Conservation (phyloP, 2,888 invertebrate genomes). For the Calephelis perditalis region DNA sequence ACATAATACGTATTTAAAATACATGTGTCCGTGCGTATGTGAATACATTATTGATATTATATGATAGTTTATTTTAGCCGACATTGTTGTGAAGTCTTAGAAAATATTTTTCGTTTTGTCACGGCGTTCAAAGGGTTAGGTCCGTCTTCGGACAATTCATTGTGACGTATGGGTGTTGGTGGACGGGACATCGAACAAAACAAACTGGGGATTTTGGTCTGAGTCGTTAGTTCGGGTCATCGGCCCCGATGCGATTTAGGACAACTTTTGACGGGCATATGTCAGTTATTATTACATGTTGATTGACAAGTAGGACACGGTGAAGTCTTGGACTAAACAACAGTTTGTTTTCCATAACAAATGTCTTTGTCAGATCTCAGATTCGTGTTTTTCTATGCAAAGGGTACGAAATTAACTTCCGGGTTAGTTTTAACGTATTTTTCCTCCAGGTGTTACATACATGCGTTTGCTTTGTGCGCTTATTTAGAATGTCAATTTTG, state of each 20-base stretch:
- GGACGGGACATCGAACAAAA: conserved; percentile 40
- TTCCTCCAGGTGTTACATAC: too few species aligned
- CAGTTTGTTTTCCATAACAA: conserved; percentile 15
- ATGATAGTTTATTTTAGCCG: conserved; percentile 74
- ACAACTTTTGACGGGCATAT: conserved; percentile 69
- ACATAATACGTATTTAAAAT: conserved; percentile 75
- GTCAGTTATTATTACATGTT: conserved; percentile 64
- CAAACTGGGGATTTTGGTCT: conserved; percentile 68
- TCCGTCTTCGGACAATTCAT: conserved; percentile 36
- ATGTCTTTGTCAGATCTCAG: not conserved
- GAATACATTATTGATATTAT: conserved; percentile 76
- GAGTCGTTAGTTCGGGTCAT: conserved; percentile 73
- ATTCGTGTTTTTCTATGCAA: not conserved
- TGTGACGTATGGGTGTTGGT: conserved; percentile 41
- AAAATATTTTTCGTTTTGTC: conserved; percentile 44
- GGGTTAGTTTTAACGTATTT: not conserved
- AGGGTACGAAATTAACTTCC: conserved; percentile 1
- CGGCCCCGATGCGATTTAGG: conserved; percentile 73
- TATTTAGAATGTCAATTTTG: too few species aligned
- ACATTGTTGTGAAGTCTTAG: conserved; percentile 49
- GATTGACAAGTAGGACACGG: conserved; percentile 53
- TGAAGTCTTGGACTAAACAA: conserved; percentile 12
- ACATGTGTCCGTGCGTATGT: conserved; percentile 68
- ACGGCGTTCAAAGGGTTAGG: conserved; percentile 40
- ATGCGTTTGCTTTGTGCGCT: too few species aligned